phyloP scores from a whole-genome alignment of 2,113 vertebrate genomes.

The Fregata magnificens region DNA sequence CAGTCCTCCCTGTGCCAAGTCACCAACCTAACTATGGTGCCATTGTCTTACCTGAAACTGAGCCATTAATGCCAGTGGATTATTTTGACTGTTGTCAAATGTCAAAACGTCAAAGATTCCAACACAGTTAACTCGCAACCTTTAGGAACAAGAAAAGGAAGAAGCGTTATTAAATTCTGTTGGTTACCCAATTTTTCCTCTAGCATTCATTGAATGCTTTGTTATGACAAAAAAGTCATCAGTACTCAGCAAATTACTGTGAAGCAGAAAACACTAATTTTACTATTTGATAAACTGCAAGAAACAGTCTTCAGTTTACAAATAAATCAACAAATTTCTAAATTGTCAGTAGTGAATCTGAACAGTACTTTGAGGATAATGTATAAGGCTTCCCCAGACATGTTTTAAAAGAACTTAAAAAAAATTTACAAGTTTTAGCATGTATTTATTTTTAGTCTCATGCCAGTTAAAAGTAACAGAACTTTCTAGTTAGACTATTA shows the following conservation, averaged over 20 bases:
- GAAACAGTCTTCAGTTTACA: background rate
- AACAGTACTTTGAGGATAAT: background rate
- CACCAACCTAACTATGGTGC: background rate
- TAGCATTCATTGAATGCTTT: background rate
- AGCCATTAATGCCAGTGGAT: conserved; percentile 97
- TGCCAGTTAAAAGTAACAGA: background rate
- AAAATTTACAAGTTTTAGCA: background rate
- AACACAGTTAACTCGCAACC: conserved; percentile 97
- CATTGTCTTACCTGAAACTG: conserved; percentile 91
- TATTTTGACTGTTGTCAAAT: conserved; percentile 98
- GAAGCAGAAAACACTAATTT: background rate
- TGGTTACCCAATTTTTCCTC: background rate
- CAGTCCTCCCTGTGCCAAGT: background rate
- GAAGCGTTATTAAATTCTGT: background rate
- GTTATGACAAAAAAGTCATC: background rate
- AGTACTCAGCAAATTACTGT: background rate
- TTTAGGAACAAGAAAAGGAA: conserved; percentile 64
- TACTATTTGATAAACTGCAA: background rate
- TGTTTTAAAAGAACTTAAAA: background rate
- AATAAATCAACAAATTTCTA: background rate
- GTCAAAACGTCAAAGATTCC: conserved; percentile 98
- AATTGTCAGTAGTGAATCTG: background rate
- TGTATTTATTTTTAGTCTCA: background rate
- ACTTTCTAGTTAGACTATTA: background rate
- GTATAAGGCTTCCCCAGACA: background rate